Percentiles rank a stretch among this genome's conserved stretches.
Evolutionary conservation across 2,113 vertebrate species (phyloP).

Genomic region (Saccopteryx leptura): DNA sequence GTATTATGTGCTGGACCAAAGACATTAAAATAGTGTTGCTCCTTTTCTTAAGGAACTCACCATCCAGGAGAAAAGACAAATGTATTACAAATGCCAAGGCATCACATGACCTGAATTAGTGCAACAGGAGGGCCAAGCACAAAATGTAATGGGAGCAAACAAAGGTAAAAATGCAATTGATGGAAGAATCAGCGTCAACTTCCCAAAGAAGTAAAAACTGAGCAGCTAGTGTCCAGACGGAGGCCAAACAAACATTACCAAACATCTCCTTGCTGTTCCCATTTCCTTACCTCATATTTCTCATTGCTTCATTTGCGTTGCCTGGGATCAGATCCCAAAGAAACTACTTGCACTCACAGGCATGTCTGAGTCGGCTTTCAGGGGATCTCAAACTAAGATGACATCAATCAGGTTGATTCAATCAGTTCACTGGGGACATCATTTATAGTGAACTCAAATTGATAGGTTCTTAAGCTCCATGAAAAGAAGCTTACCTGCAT

Average conservation of each 20-base stretch:
- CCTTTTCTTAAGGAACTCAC: constrained; percentile 58
- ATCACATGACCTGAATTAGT: neutral
- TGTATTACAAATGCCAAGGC: neutral
- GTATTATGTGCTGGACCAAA: constrained; percentile 55
- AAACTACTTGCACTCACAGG: neutral
- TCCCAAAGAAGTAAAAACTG: neutral
- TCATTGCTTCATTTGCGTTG: neutral
- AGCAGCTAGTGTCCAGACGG: neutral
- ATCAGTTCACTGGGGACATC: neutral
- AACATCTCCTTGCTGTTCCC: neutral
- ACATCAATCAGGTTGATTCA: neutral
- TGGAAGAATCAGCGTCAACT: constrained; percentile 33
- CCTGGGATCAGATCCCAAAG: neutral
- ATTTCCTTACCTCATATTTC: neutral
- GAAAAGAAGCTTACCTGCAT: neutral
- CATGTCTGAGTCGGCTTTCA: neutral
- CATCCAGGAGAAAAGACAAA: constrained; percentile 16
- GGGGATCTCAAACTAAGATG: neutral
- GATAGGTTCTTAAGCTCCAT: neutral
- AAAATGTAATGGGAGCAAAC: neutral
- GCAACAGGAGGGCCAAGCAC: neutral
- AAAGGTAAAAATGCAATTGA: neutral
- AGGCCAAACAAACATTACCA: neutral
- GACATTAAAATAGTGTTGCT: constrained; percentile 50
- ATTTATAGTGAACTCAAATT: constrained; percentile 39